These are phyloP conservation scores for Cryptus viduatorius DNA, from an alignment of 2,888 invertebrate species.

Conservation along the genomic window DNA sequence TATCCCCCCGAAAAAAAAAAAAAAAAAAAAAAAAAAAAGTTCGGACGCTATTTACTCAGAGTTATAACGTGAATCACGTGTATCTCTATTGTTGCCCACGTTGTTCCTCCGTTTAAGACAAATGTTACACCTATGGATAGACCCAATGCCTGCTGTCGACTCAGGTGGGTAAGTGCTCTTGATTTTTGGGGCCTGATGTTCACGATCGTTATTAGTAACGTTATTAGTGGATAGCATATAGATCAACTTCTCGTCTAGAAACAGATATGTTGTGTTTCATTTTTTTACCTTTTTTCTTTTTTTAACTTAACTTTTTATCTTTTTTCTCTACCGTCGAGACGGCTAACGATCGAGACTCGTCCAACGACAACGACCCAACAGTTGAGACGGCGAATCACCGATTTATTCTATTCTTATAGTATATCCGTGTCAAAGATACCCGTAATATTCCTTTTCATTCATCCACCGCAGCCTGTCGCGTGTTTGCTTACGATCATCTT, in stretches of 20 bases:
- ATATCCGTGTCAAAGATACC: constrained; percentile 24
- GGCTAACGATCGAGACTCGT: constrained; percentile 31
- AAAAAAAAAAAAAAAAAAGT: too few relatives aligned
- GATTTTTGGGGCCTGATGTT: constrained; percentile 70
- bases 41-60: background rate
- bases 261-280: constrained; percentile 5
- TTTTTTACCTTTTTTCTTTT: background rate
- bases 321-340: constrained; percentile 9
- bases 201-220: constrained; percentile 58
- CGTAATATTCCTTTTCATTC: constrained; percentile 27
- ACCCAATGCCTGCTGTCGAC: constrained; percentile 83
- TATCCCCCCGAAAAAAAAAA: too few relatives aligned
- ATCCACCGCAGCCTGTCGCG: constrained; percentile 53
- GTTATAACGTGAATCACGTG: background rate
- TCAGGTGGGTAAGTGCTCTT: constrained; percentile 83
- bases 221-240: constrained; percentile 65
- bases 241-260: constrained; percentile 37
- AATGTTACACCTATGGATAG: constrained; percentile 72
- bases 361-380: constrained; percentile 27
- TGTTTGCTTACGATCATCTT: constrained; percentile 38
- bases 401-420: constrained; percentile 24
- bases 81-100: constrained; percentile 3
- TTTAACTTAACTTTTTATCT: background rate
- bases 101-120: constrained; percentile 54
- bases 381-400: background rate